Conservation (phyloP, 2,888 invertebrate genomes). For the Pyrochroa serraticornis region DNA sequence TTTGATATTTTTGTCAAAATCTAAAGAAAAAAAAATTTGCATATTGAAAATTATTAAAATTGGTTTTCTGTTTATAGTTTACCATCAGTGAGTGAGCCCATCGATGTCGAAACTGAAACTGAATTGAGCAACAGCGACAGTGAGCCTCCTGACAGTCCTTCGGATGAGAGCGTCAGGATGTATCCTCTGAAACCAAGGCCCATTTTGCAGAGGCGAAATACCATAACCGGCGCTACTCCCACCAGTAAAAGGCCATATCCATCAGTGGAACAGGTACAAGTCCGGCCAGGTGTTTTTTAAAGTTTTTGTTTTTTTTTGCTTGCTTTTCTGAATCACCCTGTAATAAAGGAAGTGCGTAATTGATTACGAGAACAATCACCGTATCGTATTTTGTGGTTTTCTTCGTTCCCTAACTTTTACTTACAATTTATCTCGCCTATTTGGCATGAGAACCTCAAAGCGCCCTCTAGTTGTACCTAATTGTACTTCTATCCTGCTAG, state of each 20-base stretch:
- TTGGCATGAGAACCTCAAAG: no score
- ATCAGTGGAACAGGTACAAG: constrained; percentile 71
- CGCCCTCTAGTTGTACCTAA: no score
- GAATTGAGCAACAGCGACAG: constrained; percentile 63
- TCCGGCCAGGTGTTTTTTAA: background rate
- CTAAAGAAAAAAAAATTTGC: no score
- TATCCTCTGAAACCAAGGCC: constrained; percentile 79
- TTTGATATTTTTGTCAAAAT: background rate
- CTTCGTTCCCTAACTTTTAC: no score
- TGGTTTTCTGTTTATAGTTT: constrained; percentile 36
- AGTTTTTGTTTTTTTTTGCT: background rate
- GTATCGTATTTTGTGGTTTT: no score
- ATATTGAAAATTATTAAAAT: background rate
- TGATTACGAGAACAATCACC: no score
- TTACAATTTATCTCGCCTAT: no score
- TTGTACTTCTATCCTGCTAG: no score
- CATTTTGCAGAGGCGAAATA: constrained; percentile 80
- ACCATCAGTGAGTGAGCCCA: constrained; percentile 40
- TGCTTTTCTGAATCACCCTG: no score
- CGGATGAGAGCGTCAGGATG: constrained; percentile 62
- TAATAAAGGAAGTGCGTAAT: no score
- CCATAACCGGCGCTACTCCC: constrained; percentile 85
- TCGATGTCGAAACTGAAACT: constrained; percentile 44
- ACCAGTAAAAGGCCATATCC: constrained; percentile 66
- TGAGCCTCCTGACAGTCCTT: constrained; percentile 62